These are phyloP conservation scores for Spodoptera littoralis DNA, from an alignment of 2,888 invertebrate species.

Conservation along the genomic window DNA sequence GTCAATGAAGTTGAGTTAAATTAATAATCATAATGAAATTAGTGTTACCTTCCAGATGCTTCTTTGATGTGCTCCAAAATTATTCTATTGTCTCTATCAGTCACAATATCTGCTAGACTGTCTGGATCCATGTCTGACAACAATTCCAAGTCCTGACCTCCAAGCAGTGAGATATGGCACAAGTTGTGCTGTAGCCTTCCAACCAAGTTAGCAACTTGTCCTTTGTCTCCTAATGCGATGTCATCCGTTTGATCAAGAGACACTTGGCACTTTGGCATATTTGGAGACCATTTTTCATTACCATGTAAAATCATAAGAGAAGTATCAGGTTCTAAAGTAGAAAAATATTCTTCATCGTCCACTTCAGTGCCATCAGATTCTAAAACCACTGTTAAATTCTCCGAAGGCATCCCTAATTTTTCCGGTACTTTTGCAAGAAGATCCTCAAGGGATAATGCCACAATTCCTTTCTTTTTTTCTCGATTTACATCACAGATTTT, in stretches of 20 bases:
- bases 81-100: constrained; percentile 91
- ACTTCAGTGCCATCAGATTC: constrained; percentile 98
- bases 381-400: constrained; percentile 93
- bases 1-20: background rate
- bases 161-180: constrained; percentile 94
- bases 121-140: constrained; percentile 97
- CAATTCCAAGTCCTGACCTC: constrained; percentile 94
- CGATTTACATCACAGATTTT: constrained; percentile 94
- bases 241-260: constrained; percentile 90
- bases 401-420: constrained; percentile 91
- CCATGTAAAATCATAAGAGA: constrained; percentile 94
- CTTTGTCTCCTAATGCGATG: constrained; percentile 83
- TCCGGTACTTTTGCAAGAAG: constrained; percentile 93
- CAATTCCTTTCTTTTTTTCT: constrained; percentile 94
- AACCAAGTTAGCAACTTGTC: constrained; percentile 92
- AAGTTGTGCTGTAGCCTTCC: constrained; percentile 94
- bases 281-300: constrained; percentile 93
- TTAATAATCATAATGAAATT: background rate
- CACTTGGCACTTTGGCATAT: constrained; percentile 90
- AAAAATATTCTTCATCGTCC: constrained; percentile 98
- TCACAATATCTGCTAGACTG: constrained; percentile 94
- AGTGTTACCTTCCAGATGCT: constrained; percentile 92
- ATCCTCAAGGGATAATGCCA: constrained; percentile 94
- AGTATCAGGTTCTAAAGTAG: constrained; percentile 96
- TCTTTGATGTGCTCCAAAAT: constrained; percentile 95